phyloP scores from a whole-genome alignment of 2,888 invertebrate genomes.

The Pristionchus exspectatus region DNA sequence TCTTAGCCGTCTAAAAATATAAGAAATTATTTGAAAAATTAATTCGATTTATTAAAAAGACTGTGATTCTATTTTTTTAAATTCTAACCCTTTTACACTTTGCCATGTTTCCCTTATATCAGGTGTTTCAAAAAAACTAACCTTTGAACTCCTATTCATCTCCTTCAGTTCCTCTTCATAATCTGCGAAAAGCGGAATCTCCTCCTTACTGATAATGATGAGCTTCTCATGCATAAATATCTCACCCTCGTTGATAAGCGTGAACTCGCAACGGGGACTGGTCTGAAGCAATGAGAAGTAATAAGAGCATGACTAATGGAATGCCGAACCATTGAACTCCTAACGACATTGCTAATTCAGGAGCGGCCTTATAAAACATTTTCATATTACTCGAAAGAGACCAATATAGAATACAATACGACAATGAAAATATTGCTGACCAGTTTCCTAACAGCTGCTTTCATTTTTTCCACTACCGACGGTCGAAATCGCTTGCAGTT shows the following conservation, averaged over 20 bases:
- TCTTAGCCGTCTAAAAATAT: neutral
- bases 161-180: neutral
- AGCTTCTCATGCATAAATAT: neutral
- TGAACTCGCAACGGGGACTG: neutral
- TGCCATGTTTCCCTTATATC: too few relatives aligned
- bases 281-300: neutral
- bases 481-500: neutral
- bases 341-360: neutral
- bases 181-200: neutral
- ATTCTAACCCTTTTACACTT: too few relatives aligned
- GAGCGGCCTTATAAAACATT: neutral
- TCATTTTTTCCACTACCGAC: neutral
- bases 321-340: neutral
- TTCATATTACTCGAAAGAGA: neutral
- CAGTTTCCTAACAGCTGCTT: neutral
- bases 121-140: neutral
- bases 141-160: neutral
- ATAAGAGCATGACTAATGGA: neutral
- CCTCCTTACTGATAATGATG: neutral
- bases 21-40: too few relatives aligned
- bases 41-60: too few relatives aligned
- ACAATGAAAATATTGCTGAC: neutral
- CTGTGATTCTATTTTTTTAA: too few relatives aligned
- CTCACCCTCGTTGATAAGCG: neutral
- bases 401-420: too few relatives aligned